These are phyloP conservation scores for Caenorhabditis doughertyi DNA, from an alignment of 2,888 invertebrate species.

Conservation along the genomic window DNA sequence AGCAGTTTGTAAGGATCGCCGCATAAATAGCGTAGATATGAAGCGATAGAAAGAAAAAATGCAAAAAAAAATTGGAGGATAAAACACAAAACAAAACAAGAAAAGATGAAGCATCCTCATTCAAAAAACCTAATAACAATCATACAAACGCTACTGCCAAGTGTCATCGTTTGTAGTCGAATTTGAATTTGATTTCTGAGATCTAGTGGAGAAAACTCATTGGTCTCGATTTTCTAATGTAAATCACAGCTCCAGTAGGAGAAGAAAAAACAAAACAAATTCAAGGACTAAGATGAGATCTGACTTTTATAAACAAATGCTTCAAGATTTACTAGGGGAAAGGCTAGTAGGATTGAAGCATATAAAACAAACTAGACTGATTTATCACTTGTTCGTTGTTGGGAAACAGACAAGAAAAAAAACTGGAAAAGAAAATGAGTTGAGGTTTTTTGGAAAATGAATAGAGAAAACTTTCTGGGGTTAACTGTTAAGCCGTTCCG, in stretches of 20 bases:
- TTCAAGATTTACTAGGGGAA: constrained; percentile 1
- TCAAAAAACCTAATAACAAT: constrained; percentile 60
- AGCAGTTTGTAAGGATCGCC: constrained; percentile 38
- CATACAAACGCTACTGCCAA: constrained; percentile 34
- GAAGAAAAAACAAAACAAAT: constrained; percentile 46
- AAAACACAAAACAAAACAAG: constrained; percentile 35
- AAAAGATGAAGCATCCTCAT: constrained; percentile 47
- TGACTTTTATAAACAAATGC: constrained; percentile 33
- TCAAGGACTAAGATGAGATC: constrained; percentile 32
- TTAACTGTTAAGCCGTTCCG: constrained; percentile 48
- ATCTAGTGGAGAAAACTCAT: too few species aligned
- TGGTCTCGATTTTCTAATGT: not conserved
- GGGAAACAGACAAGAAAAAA: not conserved
- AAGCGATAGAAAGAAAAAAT: not conserved
- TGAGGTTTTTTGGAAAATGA: constrained; percentile 10
- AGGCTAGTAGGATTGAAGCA: constrained; percentile 1
- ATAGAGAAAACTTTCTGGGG: constrained; percentile 42
- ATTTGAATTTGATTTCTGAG: constrained; percentile 2
- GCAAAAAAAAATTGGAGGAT: constrained; percentile 6
- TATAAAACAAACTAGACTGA: constrained; percentile 23
- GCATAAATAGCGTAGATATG: constrained; percentile 26
- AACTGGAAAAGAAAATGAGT: constrained; percentile 7
- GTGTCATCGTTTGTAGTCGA: constrained; percentile 21
- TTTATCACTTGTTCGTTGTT: constrained; percentile 38
- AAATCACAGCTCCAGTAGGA: not conserved